Evolutionary conservation across 2,113 vertebrate genomes (phyloP), one percentile per base, ranked within the genome.

Genomic region (Oncorhynchus kisutch): DNA sequence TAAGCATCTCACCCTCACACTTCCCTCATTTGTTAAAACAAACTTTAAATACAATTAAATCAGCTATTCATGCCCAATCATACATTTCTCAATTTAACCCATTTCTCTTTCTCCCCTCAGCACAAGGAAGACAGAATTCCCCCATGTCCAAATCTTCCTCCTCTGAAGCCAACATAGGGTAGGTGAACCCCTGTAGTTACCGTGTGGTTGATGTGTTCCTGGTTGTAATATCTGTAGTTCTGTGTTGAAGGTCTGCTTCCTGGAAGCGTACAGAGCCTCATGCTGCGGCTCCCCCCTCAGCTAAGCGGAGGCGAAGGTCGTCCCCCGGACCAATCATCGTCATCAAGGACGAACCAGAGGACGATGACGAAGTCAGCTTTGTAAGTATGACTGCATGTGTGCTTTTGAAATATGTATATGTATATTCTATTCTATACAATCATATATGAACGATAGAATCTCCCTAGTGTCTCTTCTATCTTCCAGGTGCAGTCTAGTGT

Each of bases 291-390:
- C 77, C 16, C 76, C 88, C 84, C 4, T 7, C 88, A 2, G 73
- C 87, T 22, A 94, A 93, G 70, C 85, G 92, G 29, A 80, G 92
- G 8, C 86, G 89, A 62, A 86, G 91, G 76, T 24, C 73, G 0
- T 94, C 93, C 22, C 93, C 92, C 0, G 92, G 92, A 4, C 93
- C 93, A 3, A 57, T 93, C 22, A 94, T 94, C 7, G 84, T 94
- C 78, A 93, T 94, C 85, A 94, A 94, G 79, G 93, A 94, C 14
- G 93, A 94, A 77, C 93, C 93, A 1, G 93, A 94, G 73, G 92
- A 93, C 1, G 93, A 94, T 22, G 93, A 94, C 2, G 93, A 94
- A 82, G 90, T 94, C 72, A 86, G 54, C 57, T 94, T 93, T 85
- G 93, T 94, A 88, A 91, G 91, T 48, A n/a, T 34, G 8, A 66